These are phyloP conservation scores for Pseudachorutes palmiensis DNA, from an alignment of 1,140 invertebrate species.

Conservation along the genomic window DNA sequence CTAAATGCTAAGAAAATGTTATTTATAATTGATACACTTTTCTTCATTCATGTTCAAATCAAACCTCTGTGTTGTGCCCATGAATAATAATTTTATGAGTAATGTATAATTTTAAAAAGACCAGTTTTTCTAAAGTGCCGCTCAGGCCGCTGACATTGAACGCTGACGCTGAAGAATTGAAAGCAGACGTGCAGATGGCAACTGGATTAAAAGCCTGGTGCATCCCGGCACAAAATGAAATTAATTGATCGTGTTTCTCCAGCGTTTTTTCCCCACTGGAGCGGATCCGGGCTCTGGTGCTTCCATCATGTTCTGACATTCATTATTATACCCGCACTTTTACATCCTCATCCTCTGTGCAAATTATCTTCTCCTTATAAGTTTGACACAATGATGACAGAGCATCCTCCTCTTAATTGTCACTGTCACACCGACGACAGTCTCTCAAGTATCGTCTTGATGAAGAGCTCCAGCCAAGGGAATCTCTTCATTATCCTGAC, in stretches of 20 bases:
- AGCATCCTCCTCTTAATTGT: constrained; percentile 11
- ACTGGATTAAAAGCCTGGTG: background rate
- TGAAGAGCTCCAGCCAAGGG: background rate
- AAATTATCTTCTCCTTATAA: background rate
- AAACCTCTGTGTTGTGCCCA: no score
- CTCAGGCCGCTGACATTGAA: no score
- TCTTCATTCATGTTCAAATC: no score
- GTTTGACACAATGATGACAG: background rate
- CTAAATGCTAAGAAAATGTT: no score
- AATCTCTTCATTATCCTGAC: background rate
- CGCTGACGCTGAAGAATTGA: no score
- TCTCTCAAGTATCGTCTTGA: background rate
- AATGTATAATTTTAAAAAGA: no score
- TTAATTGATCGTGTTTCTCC: background rate
- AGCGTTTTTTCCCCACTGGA: background rate
- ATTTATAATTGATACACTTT: no score
- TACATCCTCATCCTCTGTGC: background rate
- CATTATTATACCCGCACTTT: background rate
- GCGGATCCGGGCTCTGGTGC: background rate
- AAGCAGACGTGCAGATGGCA: background rate
- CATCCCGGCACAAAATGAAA: background rate
- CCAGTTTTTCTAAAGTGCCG: no score
- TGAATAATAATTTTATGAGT: no score
- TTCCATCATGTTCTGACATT: constrained; percentile 1
- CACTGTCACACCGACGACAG: background rate